Percentiles rank a stretch among this genome's conserved stretches.
Evolutionary conservation across 2,888 invertebrate species (phyloP).

Genomic region (Eulithis testata): DNA sequence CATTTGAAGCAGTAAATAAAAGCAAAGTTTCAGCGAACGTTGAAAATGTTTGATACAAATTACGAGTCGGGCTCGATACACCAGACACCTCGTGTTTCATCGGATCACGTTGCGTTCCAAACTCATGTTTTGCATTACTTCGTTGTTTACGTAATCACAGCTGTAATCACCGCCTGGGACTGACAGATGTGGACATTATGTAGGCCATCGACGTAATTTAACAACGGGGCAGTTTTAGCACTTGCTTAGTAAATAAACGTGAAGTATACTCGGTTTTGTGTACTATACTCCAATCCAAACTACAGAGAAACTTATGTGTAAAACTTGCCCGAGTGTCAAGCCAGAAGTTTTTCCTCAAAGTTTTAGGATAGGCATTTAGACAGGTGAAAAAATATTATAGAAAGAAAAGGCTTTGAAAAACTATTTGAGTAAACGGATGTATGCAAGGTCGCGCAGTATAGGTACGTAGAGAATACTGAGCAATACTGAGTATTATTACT

Average conservation of each 20-base stretch:
- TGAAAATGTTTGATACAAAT: no score
- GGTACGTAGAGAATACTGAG: no score
- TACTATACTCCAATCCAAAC: neutral
- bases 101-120: neutral
- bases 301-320: no score
- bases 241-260: constrained; percentile 5
- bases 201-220: constrained; percentile 11
- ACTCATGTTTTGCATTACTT: neutral
- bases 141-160: constrained; percentile 11
- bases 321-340: no score
- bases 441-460: neutral
- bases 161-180: constrained; percentile 16
- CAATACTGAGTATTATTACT: no score
- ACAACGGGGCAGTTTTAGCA: constrained; percentile 5
- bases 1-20: no score
- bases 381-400: no score
- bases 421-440: neutral
- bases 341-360: no score
- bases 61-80: no score
- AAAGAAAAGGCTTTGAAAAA: no score
- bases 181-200: constrained; percentile 17
- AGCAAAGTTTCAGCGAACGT: no score
- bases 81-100: neutral
- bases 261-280: neutral
- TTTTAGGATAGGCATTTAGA: no score